Evolutionary conservation across 2,888 invertebrate genomes (phyloP), one percentile per base, ranked within the genome.

Genomic region (Thecocarcelia acutangulata): DNA sequence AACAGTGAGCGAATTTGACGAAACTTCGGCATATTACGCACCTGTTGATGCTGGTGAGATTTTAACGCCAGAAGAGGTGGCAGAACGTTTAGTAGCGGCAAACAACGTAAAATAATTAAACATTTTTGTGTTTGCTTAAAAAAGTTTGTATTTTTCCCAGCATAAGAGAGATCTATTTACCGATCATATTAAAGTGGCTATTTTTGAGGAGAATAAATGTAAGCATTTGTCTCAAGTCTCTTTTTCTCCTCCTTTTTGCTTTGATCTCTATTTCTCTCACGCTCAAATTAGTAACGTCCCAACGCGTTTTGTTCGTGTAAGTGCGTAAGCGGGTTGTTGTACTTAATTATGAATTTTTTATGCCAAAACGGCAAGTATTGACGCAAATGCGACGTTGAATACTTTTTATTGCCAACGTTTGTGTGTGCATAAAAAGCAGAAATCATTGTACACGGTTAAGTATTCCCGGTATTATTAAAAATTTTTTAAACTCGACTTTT

Each of bases 1-100:
- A 19, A 96, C 96, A 0, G 94, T 93, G 28, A 97, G 96, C 11
- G 97, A 97, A 89, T 97, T 97, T 87, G 97, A 97, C 85, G 97
- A 97, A 86, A 94, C 94, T 87, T 96, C 96, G 54, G 96, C 95
- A 89, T 96, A 96, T 88, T 97, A 97, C 88, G 95, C 96, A 42
- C 95, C 96, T 11, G 94, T 97, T 5, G 96, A 97, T 89, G 95
- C 94, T 66, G 94, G 94, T 63, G 94, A 94, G 89, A 94, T 94
- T 85, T 92, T 94, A 6, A 90, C 91, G 0, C 91, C 91, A 12
- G 88, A 90, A 5, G 89, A 91, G 84, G 89, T 91, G 61, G 91
- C 90, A 59, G 86, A 87, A 76, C 89, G 91, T 13, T 85, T 91
- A 84, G 85, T 87, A 52, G 86, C 87, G 28, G 87, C 90, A 0